A percentile compares a stretch with the other conserved stretches of the same genome.
These are phyloP conservation scores for Papilio demoleus DNA, from an alignment of 2,888 invertebrate genomes.

Conservation along the genomic window DNA sequence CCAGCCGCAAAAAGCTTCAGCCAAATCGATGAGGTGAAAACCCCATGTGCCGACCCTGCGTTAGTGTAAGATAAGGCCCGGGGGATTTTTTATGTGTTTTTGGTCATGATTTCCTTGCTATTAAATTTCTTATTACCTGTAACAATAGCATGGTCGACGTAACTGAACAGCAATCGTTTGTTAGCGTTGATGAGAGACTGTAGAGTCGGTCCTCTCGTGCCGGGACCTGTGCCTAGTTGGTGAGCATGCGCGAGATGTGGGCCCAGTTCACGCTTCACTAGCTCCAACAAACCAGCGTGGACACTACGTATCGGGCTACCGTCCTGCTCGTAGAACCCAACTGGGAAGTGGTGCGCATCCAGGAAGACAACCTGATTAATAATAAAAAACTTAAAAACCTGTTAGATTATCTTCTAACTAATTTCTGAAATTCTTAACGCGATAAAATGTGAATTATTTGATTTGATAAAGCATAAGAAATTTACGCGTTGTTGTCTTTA, in stretches of 20 bases:
- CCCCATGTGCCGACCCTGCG: too few relatives aligned
- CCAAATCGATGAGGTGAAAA: too few relatives aligned
- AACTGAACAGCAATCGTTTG: slow-evolving; percentile 81
- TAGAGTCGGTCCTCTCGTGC: slow-evolving; percentile 74
- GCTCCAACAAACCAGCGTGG: slow-evolving; percentile 81
- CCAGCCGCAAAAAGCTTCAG: too few relatives aligned
- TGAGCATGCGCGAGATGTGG: slow-evolving; percentile 78
- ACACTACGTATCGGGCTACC: slow-evolving; percentile 74
- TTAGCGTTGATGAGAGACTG: slow-evolving; percentile 74
- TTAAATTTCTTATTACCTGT: slow-evolving; percentile 58
- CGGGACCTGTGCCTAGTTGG: slow-evolving; percentile 67
- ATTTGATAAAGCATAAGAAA: not conserved
- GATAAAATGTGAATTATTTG: not conserved
- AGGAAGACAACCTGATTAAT: slow-evolving; percentile 86
- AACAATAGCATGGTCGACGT: slow-evolving; percentile 78
- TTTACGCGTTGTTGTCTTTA: too few relatives aligned
- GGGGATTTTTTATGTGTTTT: too few relatives aligned
- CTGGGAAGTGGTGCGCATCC: slow-evolving; percentile 92
- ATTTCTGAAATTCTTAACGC: not conserved
- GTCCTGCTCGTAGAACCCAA: slow-evolving; percentile 81
- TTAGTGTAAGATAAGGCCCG: too few relatives aligned
- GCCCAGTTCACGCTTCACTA: slow-evolving; percentile 82
- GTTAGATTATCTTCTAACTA: not conserved
- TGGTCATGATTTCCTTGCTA: too few relatives aligned
- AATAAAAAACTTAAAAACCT: not conserved